Conservation (phyloP, 2,888 invertebrate genomes). For the Poecilobothrus nobilitatus region DNA sequence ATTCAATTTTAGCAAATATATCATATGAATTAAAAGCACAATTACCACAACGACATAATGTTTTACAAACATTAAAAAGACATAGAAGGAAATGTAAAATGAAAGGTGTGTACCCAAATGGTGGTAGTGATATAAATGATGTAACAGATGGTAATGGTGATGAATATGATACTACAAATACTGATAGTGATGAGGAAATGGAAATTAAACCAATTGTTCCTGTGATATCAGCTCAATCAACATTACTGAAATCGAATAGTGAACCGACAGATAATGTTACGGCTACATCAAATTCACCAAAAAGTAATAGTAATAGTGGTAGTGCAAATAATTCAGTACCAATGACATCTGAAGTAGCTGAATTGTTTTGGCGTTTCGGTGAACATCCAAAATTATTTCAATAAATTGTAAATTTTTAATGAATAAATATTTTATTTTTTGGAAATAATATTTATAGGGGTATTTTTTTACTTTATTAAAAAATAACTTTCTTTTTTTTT, state of each 20-base stretch:
- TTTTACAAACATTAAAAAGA: slow-evolving; percentile 8
- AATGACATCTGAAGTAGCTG: neutral
- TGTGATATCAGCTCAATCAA: neutral
- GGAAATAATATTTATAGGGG: no score
- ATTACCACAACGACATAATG: slow-evolving; percentile 7
- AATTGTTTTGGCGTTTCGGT: neutral
- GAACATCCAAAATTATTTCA: slow-evolving; percentile 2
- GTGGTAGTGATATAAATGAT: neutral
- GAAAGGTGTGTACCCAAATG: neutral
- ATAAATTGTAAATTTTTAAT: no score
- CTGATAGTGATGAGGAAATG: neutral
- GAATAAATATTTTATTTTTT: no score
- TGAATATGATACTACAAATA: neutral
- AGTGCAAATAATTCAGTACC: neutral
- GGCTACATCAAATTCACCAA: neutral
- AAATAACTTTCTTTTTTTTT: no score
- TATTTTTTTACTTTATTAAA: no score
- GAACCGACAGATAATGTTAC: neutral
- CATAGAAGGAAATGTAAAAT: slow-evolving; percentile 1
- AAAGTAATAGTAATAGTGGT: neutral
- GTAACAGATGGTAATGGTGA: neutral
- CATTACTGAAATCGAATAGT: neutral
- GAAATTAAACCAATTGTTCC: neutral
- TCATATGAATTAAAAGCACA: slow-evolving; percentile 1
- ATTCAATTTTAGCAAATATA: neutral